Evolutionary conservation across 2,888 invertebrate genomes (phyloP).

Genomic region (Epinotia brunnichana): DNA sequence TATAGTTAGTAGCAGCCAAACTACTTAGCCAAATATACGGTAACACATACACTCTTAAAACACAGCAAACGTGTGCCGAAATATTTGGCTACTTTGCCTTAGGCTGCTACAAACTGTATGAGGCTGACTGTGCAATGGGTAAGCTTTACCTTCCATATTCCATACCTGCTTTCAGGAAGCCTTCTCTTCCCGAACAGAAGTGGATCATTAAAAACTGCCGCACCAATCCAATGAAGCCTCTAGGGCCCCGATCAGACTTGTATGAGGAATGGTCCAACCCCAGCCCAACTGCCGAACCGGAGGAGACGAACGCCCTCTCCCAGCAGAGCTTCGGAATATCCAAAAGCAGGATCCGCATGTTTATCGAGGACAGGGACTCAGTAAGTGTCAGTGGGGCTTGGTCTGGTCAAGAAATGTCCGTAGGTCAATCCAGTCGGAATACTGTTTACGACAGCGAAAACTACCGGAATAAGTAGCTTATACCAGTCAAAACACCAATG

Average conservation of each 20-base stretch:
- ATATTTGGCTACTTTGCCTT: no score
- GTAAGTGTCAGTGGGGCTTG: not conserved
- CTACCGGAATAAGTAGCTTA: no score
- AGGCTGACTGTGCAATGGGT: not conserved
- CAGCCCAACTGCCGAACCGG: not conserved
- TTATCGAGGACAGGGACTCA: not conserved
- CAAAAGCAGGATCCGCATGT: not conserved
- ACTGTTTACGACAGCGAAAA: no score
- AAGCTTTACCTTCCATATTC: not conserved
- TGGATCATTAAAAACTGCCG: conserved; percentile 88
- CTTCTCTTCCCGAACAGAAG: conserved; percentile 79
- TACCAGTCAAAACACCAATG: no score
- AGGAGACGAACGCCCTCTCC: not conserved
- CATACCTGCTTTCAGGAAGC: conserved; percentile 64
- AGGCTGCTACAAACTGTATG: not conserved
- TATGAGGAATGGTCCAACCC: conserved; percentile 79
- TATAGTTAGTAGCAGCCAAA: no score
- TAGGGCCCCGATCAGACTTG: conserved; percentile 80
- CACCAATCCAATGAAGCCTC: conserved; percentile 80
- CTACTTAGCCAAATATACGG: no score
- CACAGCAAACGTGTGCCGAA: no score
- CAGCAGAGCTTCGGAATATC: not conserved
- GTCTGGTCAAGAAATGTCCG: not conserved
- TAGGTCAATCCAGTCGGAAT: no score
- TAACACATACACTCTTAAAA: no score